Evolutionary conservation across 2,888 invertebrate genomes (phyloP), one percentile per base, ranked within the genome.

Genomic region (Drosophila sordidula): DNA sequence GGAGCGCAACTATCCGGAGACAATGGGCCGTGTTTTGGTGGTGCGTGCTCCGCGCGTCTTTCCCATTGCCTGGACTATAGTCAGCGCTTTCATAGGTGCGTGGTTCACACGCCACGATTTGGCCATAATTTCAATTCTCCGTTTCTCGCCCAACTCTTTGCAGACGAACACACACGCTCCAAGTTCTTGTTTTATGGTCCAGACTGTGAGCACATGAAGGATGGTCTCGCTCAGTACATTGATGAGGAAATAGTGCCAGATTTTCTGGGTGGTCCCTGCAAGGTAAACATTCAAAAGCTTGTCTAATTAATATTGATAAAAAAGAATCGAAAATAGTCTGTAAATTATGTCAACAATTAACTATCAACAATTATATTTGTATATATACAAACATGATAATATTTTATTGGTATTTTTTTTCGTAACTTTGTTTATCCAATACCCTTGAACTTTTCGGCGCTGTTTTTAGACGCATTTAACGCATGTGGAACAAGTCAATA

Each of bases 1-100:
- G 26, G 97, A 98, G 92, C 96, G 96, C 45, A 98, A 98, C 93
- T 98, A 98, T 93, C 98, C 98, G 0, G 98, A 98, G 93, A 98
- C 98, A 9, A 96, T 98, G 96, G 97, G 97, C 1, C 93, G 97
- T 38, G 96, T 98, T 69, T 94, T 98, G 63, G 97, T 98, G 62
- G 97, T 98, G 45, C 93, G 98, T 46, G 98, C 98, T 11, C 98
- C 98, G 0, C 93, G 98, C 72, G 98, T 98, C 50, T 98, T 98
- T 92, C 98, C 98, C 4, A 97, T 98, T 59, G 93, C 98, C 38
- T 98, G 98, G 98, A 98, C 98, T 0, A 95, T 98, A 63, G 96
- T 98, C 75, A 97, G 97, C 92, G 97, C 98, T 1, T 98, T 98
- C 91, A 98, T 98, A 87, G 95, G 96, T 96, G 90, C 36, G 54